Base-by-base conservation (phyloP, 1,140 invertebrate genomes). In the Marisa cornuarietis region DNA sequence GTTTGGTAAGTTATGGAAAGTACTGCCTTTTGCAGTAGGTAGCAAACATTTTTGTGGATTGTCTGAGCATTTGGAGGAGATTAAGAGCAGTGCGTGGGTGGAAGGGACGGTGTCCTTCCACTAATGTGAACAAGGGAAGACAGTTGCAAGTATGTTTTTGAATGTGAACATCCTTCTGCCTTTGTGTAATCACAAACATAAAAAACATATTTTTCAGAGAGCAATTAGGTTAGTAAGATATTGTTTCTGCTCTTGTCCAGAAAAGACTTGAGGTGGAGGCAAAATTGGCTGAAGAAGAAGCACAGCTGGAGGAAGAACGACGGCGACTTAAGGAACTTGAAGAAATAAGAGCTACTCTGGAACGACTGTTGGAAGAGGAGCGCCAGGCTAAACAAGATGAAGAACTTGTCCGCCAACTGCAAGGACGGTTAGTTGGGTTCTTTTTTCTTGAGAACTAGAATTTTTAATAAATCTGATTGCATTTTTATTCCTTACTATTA, bases 361-460 rank as follows among this genome's bases (percentile, higher is more conserved):
- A 96, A 88, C 91, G 91, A 83, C 85, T 95, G 4, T 87, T 96
- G 9, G 94, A 95, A 83, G 95, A 95, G 90, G 95, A 96, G 90
- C 94, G 94, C 9, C 94, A 95, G 88, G 95, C 95, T 6, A 95
- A 96, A 85, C 90, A 93, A 82, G 95, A 96, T 85, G 95, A 96
- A 91, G 95, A 96, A 92, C 95, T 96, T 82, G 95, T 95, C 1
- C 90, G 95, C 87, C 93, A 93, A 73, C 89, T 95, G 73, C 95
- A 95, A 91, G 94, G 94, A 18, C 93, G 93, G 89, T 92, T 84
- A 78, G 80, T 74, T 16, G 18, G 74, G 54, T 13, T 68, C 68
- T 22, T 52, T 79, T 8, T 58, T 18, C 24, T 52, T 51, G 26
- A 31, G n/a, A 22, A 22, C 76, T 8, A 18, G 20, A 0, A 7